Base-by-base conservation (phyloP, 2,797 vertebrate species). In the Austrolebias charrua region DNA sequence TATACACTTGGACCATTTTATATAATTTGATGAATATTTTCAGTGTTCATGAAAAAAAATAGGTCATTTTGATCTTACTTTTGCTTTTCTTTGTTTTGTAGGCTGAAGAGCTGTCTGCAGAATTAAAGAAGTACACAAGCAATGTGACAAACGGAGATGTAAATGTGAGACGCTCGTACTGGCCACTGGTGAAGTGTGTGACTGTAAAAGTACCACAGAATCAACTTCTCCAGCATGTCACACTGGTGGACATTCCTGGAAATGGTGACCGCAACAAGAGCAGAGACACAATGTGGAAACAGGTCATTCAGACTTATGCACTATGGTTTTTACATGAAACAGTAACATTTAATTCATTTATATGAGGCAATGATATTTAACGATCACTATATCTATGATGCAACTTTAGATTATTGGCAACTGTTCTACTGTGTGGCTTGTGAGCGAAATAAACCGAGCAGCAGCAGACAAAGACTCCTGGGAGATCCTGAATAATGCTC, bases 121-220 rank as follows among this genome's bases (percentile, higher is more conserved):
- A 45, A 49, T 28, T 63, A 3, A 9, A 1, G 7, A 69, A 43
- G 43, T 88, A 65, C 61, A 79, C 75, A 53, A 73, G 50, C 77
- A 71, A 20, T 42, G 51, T 49, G 18, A 31, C 35, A 43, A 28
- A 31, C 11, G 1, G 31, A 0, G 7, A 0, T 20, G 2, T 15
- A 63, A 50, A 11, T 0, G 0, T n/a, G 1, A 53, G 8, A 14
- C 74, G 24, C 0, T 73, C 45, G 28, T 89, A 79, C 5, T 90
- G 86, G 88, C 89, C 89, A 0, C 51, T 90, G 2, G 86, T 90
- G 44, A 88, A 87, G 48, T 81, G 79, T 73, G 85, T 90, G 14
- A 90, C 73, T 1, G 44, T 90, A 31, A 80, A 24, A 52, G 71
- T 90, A 12, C 88, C 89, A 24, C 1, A 58, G 0, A 67, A 49